Conservation (phyloP, 2,797 vertebrate genomes). For the Gobionotothen gibberifrons region DNA sequence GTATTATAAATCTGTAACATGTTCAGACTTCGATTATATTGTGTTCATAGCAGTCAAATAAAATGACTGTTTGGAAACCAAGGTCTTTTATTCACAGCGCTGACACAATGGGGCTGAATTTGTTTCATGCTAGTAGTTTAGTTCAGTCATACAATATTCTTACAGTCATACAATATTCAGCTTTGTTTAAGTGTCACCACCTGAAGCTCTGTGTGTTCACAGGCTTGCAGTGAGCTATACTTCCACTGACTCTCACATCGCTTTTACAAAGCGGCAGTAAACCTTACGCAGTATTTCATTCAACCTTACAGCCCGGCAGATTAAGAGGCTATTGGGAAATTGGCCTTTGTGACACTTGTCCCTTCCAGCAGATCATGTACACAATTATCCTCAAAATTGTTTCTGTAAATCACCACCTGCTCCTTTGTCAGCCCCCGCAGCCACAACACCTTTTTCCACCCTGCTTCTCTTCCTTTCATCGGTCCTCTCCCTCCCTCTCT, state of each 20-base stretch:
- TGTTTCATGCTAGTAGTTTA: background rate
- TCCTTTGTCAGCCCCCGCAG: conserved; percentile 55
- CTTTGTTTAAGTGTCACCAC: conserved; percentile 34
- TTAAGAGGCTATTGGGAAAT: conserved; percentile 43
- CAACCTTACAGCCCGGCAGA: conserved; percentile 31
- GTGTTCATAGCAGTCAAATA: background rate
- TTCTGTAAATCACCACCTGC: conserved; percentile 73
- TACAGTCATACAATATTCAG: background rate
- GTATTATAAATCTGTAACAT: background rate
- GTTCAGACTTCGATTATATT: background rate
- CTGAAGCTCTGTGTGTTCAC: conserved; percentile 22
- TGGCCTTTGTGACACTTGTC: conserved; percentile 50
- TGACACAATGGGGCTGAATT: background rate
- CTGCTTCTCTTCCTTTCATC: conserved; percentile 36
- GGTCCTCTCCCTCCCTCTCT: conserved; percentile 3
- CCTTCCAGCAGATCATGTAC: conserved; percentile 64
- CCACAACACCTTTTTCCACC: conserved; percentile 37
- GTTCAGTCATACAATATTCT: background rate
- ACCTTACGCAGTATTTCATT: conserved; percentile 37
- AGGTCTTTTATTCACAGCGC: conserved; percentile 1
- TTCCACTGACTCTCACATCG: conserved; percentile 10
- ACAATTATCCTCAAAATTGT: conserved; percentile 77
- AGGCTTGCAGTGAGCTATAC: conserved; percentile 1
- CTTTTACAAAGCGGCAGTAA: conserved; percentile 29
- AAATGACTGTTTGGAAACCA: conserved; percentile 10